phyloP scores from a whole-genome alignment of 2,113 vertebrate species.

The Phrynosoma blainvillii region DNA sequence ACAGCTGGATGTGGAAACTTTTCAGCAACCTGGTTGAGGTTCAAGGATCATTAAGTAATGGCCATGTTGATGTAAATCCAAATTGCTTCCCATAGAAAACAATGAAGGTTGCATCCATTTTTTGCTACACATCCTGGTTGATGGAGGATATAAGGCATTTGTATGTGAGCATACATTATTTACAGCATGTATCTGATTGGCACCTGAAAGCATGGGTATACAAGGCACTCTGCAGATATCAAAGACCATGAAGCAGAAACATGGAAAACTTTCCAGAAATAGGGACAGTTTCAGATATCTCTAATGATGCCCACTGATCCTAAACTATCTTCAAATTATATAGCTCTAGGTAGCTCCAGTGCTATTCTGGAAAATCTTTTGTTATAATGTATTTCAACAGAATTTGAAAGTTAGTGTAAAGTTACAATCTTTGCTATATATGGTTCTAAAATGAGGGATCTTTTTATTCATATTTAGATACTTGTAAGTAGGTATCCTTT shows the following conservation, averaged over 20 bases:
- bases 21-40: background rate
- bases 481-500: accelerated
- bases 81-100: background rate
- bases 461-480: background rate
- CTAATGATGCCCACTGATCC: background rate
- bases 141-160: background rate
- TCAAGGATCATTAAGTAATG: background rate
- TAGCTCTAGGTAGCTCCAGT: background rate
- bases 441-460: background rate
- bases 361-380: background rate
- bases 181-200: background rate
- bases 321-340: background rate
- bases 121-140: background rate
- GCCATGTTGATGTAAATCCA: background rate
- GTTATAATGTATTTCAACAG: background rate
- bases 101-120: background rate
- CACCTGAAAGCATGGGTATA: background rate
- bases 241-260: background rate
- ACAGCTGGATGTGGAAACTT: background rate
- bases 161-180: too few relatives aligned
- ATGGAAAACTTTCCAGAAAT: too few relatives aligned
- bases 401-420: background rate
- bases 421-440: too few relatives aligned
- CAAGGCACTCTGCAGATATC: background rate
- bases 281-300: background rate